A percentile compares a stretch with the other conserved stretches of the same genome.
Evolutionary conservation across 2,888 invertebrate genomes (phyloP).

Genomic region (Himalopsyche kuldschensis): DNA sequence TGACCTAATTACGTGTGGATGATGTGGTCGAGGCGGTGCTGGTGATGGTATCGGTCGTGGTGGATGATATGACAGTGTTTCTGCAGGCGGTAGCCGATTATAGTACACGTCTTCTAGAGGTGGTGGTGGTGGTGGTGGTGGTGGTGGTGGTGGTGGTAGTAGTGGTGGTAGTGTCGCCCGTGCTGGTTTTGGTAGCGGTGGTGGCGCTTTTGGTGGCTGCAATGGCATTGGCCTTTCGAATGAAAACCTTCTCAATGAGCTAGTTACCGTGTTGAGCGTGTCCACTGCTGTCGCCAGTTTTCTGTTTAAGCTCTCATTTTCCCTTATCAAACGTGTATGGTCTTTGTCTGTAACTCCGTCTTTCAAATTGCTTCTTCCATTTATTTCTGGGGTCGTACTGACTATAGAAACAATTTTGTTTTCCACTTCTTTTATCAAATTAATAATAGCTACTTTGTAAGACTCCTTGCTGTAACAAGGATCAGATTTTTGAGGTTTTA

Average conservation of each 20-base stretch:
- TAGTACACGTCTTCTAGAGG: no score
- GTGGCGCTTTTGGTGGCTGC: no score
- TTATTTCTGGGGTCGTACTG: not conserved
- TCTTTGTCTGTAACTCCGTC: not conserved
- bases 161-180: no score
- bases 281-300: not conserved
- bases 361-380: not conserved
- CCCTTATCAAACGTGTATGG: not conserved
- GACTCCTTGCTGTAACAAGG: not conserved
- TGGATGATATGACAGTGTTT: no score
- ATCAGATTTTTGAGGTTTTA: slow-evolving; percentile 7
- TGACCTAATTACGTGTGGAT: no score
- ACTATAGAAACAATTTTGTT: not conserved
- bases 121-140: no score
- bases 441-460: not conserved
- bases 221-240: not conserved
- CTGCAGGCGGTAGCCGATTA: no score
- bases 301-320: not conserved
- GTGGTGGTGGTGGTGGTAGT: no score
- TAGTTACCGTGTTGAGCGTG: not conserved
- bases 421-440: not conserved
- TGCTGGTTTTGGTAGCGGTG: no score
- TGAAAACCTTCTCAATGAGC: not conserved
- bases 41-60: no score
- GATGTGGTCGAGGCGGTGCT: no score